Conservation (phyloP, 2,797 vertebrate species). For the Todus mexicanus region DNA sequence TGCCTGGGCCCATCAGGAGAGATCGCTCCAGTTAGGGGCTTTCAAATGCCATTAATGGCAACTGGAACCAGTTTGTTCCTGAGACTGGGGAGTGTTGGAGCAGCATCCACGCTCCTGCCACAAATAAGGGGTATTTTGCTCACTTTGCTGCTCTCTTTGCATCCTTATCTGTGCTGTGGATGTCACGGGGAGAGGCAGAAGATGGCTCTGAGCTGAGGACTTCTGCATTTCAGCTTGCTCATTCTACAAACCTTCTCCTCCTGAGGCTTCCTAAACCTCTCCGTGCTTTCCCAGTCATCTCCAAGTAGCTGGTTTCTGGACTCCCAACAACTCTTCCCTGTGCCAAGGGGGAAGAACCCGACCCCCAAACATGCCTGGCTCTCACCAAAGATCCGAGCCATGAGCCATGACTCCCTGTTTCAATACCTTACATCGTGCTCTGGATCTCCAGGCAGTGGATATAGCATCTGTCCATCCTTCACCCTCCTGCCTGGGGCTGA, state of each 20-base stretch:
- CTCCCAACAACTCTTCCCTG: not conserved
- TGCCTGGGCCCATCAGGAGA: not conserved
- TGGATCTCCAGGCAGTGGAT: accelerated
- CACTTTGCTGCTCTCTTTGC: not conserved
- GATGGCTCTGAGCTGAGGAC: not conserved
- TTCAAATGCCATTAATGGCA: constrained; percentile 4
- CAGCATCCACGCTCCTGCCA: not conserved
- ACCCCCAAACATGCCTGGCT: not conserved
- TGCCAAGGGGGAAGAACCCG: not conserved
- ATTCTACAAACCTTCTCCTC: not conserved
- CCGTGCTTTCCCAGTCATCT: not conserved
- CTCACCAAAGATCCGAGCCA: accelerated
- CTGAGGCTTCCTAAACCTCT: not conserved
- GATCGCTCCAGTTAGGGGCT: constrained; percentile 7
- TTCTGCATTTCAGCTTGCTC: not conserved
- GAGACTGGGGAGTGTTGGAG: not conserved
- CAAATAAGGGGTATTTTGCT: not conserved
- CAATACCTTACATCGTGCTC: not conserved
- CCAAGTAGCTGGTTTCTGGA: not conserved
- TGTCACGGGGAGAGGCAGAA: accelerated
- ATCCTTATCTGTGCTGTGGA: not conserved
- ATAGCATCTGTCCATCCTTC: not conserved
- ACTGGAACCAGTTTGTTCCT: not conserved
- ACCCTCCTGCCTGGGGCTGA: not conserved
- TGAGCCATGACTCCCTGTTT: accelerated